phyloP scores from a whole-genome alignment of 2,113 vertebrate species.

The Ploceus nigricollis region DNA sequence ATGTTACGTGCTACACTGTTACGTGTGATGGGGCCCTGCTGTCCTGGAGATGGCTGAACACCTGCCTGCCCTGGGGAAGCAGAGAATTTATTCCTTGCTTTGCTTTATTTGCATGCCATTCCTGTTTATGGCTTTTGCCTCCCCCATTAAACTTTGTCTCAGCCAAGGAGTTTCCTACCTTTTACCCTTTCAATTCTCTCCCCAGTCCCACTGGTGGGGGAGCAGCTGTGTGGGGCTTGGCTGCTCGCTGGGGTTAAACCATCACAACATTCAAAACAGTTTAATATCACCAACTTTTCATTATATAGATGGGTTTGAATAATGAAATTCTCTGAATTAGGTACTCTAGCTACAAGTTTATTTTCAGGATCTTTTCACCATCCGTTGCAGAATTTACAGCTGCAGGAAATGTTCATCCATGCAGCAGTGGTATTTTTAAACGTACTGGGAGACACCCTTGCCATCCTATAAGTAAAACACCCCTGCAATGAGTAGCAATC shows the following conservation, averaged over 20 bases:
- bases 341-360: neutral
- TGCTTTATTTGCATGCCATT: neutral
- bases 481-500: neutral
- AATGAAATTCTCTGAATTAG: neutral
- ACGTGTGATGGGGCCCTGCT: neutral
- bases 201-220: rapidly evolving
- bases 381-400: neutral
- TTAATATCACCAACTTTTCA: neutral
- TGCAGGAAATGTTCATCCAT: neutral
- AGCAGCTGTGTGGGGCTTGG: neutral
- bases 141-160: neutral
- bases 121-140: neutral
- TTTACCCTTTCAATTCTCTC: neutral
- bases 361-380: neutral
- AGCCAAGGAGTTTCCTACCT: neutral
- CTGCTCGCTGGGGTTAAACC: neutral
- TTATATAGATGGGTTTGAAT: neutral
- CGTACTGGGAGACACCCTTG: neutral
- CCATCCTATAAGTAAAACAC: neutral
- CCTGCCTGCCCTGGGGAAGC: neutral
- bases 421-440: neutral
- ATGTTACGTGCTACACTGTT: rapidly evolving
- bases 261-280: neutral
- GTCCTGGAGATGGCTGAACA: neutral
- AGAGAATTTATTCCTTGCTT: neutral